These are phyloP conservation scores for Ophion ellenae DNA, from an alignment of 2,888 invertebrate species.

Conservation along the genomic window DNA sequence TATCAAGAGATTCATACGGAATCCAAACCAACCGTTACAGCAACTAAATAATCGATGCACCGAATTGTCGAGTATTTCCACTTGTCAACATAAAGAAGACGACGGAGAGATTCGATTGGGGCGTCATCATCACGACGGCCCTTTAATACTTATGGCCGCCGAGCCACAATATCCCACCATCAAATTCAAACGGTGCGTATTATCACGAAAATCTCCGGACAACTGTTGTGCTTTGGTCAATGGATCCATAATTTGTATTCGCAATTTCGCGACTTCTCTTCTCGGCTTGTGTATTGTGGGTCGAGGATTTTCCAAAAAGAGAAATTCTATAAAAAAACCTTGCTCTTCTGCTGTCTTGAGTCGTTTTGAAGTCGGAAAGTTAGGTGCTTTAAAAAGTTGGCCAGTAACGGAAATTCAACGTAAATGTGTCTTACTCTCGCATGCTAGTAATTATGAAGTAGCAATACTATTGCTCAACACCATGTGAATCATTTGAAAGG, in stretches of 20 bases:
- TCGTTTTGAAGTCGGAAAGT: slow-evolving; percentile 44
- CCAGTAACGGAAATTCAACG: slow-evolving; percentile 40
- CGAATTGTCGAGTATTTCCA: slow-evolving; percentile 28
- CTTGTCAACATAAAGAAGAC: slow-evolving; percentile 32
- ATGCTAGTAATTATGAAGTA: slow-evolving; percentile 36
- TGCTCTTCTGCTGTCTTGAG: slow-evolving; percentile 38
- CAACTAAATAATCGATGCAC: slow-evolving; percentile 32
- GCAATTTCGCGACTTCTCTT: slow-evolving; percentile 33
- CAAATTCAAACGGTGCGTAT: slow-evolving; percentile 20
- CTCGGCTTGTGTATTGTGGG: slow-evolving; percentile 41
- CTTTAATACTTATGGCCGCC: slow-evolving; percentile 24
- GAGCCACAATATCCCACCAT: slow-evolving; percentile 31
- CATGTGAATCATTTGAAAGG: slow-evolving; percentile 37
- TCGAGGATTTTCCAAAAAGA: slow-evolving; percentile 40
- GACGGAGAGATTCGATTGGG: slow-evolving; percentile 27
- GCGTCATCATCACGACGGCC: slow-evolving; percentile 26
- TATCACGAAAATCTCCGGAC: slow-evolving; percentile 29
- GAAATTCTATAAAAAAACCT: slow-evolving; percentile 34
- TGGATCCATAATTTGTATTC: slow-evolving; percentile 42
- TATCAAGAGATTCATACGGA: slow-evolving; percentile 29
- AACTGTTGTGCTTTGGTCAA: slow-evolving; percentile 38
- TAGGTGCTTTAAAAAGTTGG: slow-evolving; percentile 48
- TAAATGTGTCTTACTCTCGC: slow-evolving; percentile 33
- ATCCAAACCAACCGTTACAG: slow-evolving; percentile 23
- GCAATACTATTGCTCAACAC: slow-evolving; percentile 40